Percentiles rank a stretch among this genome's conserved stretches.
These are phyloP conservation scores for Dendropsophus ebraccatus DNA, from an alignment of 2,113 vertebrate species.

Conservation along the genomic window DNA sequence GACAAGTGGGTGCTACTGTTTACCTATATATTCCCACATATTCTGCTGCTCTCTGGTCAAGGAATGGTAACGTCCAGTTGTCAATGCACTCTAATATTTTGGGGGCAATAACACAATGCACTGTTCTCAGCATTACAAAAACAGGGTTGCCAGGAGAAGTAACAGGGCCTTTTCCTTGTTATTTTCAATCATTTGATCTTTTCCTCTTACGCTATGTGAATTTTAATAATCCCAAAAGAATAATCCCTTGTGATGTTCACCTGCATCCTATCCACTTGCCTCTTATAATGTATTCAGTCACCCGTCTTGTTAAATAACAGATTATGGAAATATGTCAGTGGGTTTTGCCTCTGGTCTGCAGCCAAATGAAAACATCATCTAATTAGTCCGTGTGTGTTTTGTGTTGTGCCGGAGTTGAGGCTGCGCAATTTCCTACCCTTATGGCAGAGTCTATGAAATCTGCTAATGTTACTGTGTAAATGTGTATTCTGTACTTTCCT, in stretches of 20 bases:
- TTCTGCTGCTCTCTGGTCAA: no score
- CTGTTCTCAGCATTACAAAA: no score
- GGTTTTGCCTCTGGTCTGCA: slow-evolving; percentile 65
- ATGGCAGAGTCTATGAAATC: slow-evolving; percentile 39
- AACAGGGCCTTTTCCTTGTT: no score
- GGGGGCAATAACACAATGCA: no score
- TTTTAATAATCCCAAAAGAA: background rate
- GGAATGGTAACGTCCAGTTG: no score
- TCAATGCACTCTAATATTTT: no score
- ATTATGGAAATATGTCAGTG: slow-evolving; percentile 62
- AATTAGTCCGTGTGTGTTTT: slow-evolving; percentile 64
- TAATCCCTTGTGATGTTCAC: background rate
- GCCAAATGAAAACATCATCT: slow-evolving; percentile 65
- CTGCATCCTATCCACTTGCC: background rate
- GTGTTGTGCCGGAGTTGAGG: slow-evolving; percentile 54
- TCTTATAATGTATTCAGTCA: background rate
- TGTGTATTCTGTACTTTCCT: slow-evolving; percentile 14
- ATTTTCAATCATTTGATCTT: no score
- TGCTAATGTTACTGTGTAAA: slow-evolving; percentile 37
- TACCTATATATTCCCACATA: no score
- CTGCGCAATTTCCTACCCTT: slow-evolving; percentile 61
- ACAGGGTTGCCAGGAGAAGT: no score
- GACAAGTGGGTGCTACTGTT: no score
- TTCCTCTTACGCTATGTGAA: background rate
- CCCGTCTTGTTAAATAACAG: background rate